Evolutionary conservation across 2,113 vertebrate species (phyloP), one percentile per base, ranked within the genome.

Genomic region (Craseonycteris thonglongyai): DNA sequence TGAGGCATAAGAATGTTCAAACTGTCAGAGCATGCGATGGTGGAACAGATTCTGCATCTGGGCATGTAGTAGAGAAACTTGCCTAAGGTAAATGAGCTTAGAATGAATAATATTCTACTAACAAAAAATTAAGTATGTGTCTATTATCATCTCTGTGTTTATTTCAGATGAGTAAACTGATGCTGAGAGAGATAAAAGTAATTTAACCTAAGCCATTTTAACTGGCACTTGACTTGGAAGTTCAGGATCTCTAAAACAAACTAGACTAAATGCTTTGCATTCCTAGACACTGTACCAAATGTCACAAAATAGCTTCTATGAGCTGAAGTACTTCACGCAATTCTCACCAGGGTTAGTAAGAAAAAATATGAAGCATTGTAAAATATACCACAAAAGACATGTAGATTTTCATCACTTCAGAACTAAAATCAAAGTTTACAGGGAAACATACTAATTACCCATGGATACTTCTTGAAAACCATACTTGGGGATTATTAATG

Each of bases 281-380:
- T 96, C 93, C 83, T 91, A 88, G 76, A 91, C 79, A 78, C 54
- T 59, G 18, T 22, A 88, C 58, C 75, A 90, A 96, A 95, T 69
- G 42, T 88, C 47, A 95, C 51, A 71, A 88, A 96, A 93, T 81
- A 91, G 59, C 65, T 22, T 82, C 84, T 88, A 90, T 33, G 51
- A 42, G 19, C n/a, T 90, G 18, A 91, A 93, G 78, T 30, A 71
- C 47, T 75, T 96, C 33, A 69, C 56, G 26, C n/a, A 87, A 74
- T 68, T 84, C 76, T 83, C 56, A 63, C 47, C 35, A 79, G 28
- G 15, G 18, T 26, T 82, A 81, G n/a, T 54, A 81, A 18, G 42
- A 28, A 75, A 56, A 95, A 91, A 78, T 45, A 83, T 76, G 35
- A 83, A 95, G 83, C n/a, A 88, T 6, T 59, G 42, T 82, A 86